Percentiles rank a stretch among this genome's conserved stretches.
These are phyloP conservation scores for Torymus auratus DNA, from an alignment of 2,888 invertebrate genomes.

Conservation along the genomic window DNA sequence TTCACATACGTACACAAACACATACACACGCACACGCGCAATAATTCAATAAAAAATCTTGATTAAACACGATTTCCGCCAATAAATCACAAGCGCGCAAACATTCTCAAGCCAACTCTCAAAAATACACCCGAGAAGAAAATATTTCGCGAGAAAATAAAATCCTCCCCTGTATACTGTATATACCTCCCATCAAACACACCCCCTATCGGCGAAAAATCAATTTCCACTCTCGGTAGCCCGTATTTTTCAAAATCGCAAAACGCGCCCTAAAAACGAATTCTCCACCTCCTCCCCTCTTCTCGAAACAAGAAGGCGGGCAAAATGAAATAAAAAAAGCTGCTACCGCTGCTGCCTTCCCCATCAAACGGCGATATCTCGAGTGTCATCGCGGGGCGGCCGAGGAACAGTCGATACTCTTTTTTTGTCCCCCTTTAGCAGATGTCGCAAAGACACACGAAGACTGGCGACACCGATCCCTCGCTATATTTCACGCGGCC, in stretches of 20 bases:
- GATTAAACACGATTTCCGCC: too few relatives aligned
- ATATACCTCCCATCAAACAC: background rate
- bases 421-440: conserved; percentile 42
- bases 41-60: too few relatives aligned
- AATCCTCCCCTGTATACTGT: background rate
- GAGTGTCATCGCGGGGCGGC: conserved; percentile 43
- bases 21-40: too few relatives aligned
- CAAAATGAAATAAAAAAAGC: conserved; percentile 50
- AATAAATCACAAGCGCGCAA: too few relatives aligned
- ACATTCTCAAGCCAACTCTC: too few relatives aligned
- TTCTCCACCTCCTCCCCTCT: background rate
- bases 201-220: conserved; percentile 7
- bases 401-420: conserved; percentile 47
- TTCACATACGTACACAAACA: too few relatives aligned
- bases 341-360: conserved; percentile 3
- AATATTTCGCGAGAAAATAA: background rate
- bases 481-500: conserved; percentile 36
- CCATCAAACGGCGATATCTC: conserved; percentile 46
- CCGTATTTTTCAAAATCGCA: conserved; percentile 30
- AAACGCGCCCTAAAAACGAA: conserved; percentile 25
- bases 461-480: conserved; percentile 12
- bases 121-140: background rate
- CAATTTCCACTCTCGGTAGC: conserved; percentile 16
- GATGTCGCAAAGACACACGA: conserved; percentile 45
- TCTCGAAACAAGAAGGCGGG: background rate